A percentile compares a stretch with the other conserved stretches of the same genome.
Conservation (phyloP, 1,140 invertebrate species). For the Trichonephila clavata region DNA sequence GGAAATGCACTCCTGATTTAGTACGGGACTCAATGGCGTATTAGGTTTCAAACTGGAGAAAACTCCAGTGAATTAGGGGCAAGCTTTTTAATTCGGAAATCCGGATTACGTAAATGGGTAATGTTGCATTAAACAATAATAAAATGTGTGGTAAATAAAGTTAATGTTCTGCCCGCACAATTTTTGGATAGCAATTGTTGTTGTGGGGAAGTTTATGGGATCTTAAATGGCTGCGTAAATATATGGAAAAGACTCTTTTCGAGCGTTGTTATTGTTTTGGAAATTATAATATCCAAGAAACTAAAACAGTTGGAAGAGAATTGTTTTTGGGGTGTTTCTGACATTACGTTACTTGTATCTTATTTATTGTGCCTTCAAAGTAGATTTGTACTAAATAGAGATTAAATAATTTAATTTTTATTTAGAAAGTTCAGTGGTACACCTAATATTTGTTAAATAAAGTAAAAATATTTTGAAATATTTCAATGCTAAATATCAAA, state of each 20-base stretch:
- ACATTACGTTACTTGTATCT: too few species aligned
- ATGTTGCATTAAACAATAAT: constrained; percentile 28
- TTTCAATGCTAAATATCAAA: too few species aligned
- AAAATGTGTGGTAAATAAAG: neutral
- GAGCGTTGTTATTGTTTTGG: too few species aligned
- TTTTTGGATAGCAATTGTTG: neutral
- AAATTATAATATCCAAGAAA: too few species aligned
- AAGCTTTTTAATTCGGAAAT: constrained; percentile 2
- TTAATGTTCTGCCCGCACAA: neutral
- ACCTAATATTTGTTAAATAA: too few species aligned
- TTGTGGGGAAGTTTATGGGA: neutral
- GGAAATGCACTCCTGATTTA: constrained; percentile 52
- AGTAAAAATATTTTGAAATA: too few species aligned
- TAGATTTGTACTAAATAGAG: too few species aligned
- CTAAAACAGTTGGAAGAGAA: too few species aligned
- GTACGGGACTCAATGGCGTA: neutral
- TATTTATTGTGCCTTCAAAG: too few species aligned
- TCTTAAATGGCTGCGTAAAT: neutral
- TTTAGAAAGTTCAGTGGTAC: too few species aligned
- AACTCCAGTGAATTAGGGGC: neutral
- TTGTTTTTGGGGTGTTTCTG: too few species aligned
- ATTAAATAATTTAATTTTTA: too few species aligned
- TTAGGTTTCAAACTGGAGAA: neutral
- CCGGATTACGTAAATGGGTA: constrained; percentile 1
- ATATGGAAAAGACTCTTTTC: neutral